These are phyloP conservation scores for Aurelia sp. DNA, from an alignment of 30 jellyfish, hydroid and myxozoan genomes.

Conservation along the genomic window DNA sequence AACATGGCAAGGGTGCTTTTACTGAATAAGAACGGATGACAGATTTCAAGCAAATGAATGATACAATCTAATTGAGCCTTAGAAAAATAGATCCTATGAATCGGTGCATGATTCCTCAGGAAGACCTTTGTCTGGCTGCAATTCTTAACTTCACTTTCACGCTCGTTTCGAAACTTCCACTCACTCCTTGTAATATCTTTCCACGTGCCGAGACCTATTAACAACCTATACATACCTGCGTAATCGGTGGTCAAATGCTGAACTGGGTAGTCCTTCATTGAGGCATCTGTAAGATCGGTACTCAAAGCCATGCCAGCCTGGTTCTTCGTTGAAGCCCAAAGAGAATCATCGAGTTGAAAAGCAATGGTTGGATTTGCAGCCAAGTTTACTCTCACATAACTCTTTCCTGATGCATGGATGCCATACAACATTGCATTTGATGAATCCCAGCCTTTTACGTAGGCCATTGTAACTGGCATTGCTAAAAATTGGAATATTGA, in stretches of 20 bases:
- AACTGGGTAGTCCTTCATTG: neutral
- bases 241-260: neutral
- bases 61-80: too few relatives aligned
- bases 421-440: conserved; percentile 3
- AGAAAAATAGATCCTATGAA: too few relatives aligned
- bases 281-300: conserved; percentile 5
- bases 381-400: conserved; percentile 1
- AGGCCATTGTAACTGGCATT: neutral
- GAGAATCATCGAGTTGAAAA: conserved; percentile 4
- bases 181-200: too few relatives aligned
- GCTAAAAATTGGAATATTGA: too few relatives aligned
- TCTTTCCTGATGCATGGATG: conserved; percentile 12
- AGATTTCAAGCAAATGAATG: too few relatives aligned
- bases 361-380: neutral
- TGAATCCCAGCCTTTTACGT: conserved; percentile 8
- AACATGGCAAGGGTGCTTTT: too few relatives aligned
- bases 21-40: too few relatives aligned
- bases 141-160: too few relatives aligned
- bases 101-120: too few relatives aligned
- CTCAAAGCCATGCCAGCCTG: neutral
- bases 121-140: too few relatives aligned
- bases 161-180: too few relatives aligned
- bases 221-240: conserved; percentile 10
- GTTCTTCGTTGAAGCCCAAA: neutral
- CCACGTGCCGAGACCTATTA: too few relatives aligned